Evolutionary conservation across 2,888 invertebrate species (phyloP).

Genomic region (Sinotaia quadrata): DNA sequence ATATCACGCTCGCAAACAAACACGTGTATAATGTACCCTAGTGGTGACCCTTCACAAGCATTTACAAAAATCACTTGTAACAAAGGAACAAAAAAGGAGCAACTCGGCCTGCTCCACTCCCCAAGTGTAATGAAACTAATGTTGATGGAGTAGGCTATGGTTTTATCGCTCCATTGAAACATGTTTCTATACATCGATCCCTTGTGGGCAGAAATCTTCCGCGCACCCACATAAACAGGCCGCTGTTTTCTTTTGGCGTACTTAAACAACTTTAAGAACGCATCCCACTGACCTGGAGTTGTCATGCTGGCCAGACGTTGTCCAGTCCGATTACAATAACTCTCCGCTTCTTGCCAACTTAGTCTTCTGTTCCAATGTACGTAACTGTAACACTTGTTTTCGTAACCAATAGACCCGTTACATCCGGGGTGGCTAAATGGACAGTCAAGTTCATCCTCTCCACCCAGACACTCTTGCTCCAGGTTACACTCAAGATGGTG

Average conservation of each 20-base stretch:
- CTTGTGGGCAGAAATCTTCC: too few relatives aligned
- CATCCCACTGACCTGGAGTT: slow-evolving; percentile 5
- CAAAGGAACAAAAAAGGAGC: too few relatives aligned
- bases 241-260: slow-evolving; percentile 4
- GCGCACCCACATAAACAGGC: slow-evolving; percentile 14
- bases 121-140: not conserved
- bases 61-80: not conserved
- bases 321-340: too few relatives aligned
- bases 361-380: too few relatives aligned
- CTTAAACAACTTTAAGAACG: not conserved
- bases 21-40: not conserved
- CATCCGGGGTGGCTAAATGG: not conserved
- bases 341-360: too few relatives aligned
- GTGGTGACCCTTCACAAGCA: not conserved
- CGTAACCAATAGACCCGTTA: not conserved
- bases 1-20: not conserved
- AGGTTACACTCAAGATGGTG: not conserved
- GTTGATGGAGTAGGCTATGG: slow-evolving; percentile 13
- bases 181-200: slow-evolving; percentile 1
- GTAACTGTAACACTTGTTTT: not conserved
- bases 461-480: not conserved
- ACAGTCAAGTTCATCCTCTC: not conserved
- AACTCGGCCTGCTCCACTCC: too few relatives aligned
- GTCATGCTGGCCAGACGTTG: not conserved
- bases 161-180: slow-evolving; percentile 20